Evolutionary conservation across 2,113 vertebrate genomes (phyloP).

Genomic region (Actenoides hombroni): DNA sequence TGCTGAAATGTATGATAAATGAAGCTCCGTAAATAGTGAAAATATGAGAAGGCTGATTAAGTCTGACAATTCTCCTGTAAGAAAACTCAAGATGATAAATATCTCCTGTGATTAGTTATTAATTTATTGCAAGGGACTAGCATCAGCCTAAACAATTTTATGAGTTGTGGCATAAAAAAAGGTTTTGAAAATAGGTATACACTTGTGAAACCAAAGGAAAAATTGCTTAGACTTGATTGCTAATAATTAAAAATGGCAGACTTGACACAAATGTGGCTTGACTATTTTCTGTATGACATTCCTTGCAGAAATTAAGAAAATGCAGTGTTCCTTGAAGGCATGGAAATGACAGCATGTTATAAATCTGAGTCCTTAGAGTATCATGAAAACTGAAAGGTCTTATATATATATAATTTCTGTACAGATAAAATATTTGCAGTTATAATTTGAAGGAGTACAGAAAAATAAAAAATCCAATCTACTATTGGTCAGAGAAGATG

Average conservation of each 20-base stretch:
- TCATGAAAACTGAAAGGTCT: conserved; percentile 14
- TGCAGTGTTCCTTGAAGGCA: conserved; percentile 7
- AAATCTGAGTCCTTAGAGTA: background rate
- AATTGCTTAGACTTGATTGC: conserved; percentile 60
- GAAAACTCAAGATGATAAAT: conserved; percentile 84
- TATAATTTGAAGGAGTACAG: conserved; percentile 6
- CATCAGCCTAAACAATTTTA: conserved; percentile 80
- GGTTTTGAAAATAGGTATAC: conserved; percentile 45
- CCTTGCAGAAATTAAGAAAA: conserved; percentile 54
- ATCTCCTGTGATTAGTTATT: conserved; percentile 83
- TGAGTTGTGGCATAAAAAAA: conserved; percentile 79
- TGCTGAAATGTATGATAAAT: conserved; percentile 7
- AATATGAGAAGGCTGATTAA: conserved; percentile 83
- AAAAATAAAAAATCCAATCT: background rate
- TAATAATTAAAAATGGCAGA: conserved; percentile 75
- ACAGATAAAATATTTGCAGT: conserved; percentile 25
- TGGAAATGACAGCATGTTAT: conserved; percentile 32
- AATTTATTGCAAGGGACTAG: conserved; percentile 81
- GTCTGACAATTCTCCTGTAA: conserved; percentile 84
- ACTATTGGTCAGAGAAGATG: background rate
- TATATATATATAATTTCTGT: background rate
- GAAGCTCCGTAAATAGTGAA: conserved; percentile 73
- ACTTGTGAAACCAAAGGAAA: conserved; percentile 68
- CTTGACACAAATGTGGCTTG: conserved; percentile 34
- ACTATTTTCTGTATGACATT: conserved; percentile 56